Percentiles rank a stretch among this genome's conserved stretches.
phyloP scores from a whole-genome alignment of 2,797 vertebrate genomes.

The Tokudaia muenninki region DNA sequence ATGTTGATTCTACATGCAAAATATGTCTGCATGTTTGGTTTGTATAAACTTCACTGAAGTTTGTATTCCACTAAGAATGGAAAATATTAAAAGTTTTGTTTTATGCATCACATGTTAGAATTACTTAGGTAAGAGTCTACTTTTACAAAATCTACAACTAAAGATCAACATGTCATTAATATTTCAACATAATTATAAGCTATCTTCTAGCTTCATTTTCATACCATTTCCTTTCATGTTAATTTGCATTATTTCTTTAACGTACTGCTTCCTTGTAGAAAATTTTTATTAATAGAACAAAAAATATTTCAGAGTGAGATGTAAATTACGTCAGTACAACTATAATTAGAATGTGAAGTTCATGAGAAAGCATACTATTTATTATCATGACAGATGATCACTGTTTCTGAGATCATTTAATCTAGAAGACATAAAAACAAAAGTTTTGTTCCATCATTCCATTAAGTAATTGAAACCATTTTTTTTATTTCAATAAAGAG shows the following conservation, averaged over 20 bases:
- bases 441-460: slow-evolving; percentile 55
- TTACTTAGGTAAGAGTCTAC: not conserved
- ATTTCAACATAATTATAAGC: not conserved
- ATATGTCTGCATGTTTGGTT: not conserved
- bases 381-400: not conserved
- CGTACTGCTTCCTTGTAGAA: not conserved
- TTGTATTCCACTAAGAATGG: not conserved
- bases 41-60: not conserved
- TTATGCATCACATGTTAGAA: not conserved
- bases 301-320: not conserved
- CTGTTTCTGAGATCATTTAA: slow-evolving; percentile 53
- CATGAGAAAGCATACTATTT: slow-evolving; percentile 10
- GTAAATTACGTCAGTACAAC: not conserved
- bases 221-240: not conserved
- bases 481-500: slow-evolving; percentile 22
- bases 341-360: slow-evolving; percentile 43
- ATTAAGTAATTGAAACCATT: slow-evolving; percentile 59
- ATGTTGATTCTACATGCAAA: not conserved
- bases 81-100: not conserved
- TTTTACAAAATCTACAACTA: not conserved
- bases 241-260: not conserved
- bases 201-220: not conserved
- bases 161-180: slow-evolving; percentile 38
- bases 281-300: not conserved
- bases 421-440: not conserved